Conservation (phyloP, 2,113 vertebrate species). For the Melanotaenia duboulayi region DNA sequence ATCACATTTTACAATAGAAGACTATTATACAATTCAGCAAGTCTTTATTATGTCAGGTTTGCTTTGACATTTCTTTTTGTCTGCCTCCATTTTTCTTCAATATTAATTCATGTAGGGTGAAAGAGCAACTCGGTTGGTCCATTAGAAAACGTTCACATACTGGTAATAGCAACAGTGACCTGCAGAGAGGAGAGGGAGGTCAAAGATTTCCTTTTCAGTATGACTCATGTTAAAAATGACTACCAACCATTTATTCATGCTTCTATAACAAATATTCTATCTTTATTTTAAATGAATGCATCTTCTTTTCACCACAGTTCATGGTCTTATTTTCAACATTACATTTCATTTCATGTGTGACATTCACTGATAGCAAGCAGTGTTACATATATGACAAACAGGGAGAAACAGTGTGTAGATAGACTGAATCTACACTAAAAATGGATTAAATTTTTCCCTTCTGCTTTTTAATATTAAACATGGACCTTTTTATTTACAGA, state of each 20-base stretch:
- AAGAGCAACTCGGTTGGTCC: not conserved
- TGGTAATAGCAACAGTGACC: too few species aligned
- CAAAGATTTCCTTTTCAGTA: not conserved
- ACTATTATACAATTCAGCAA: not conserved
- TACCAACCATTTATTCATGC: not conserved
- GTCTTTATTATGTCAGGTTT: not conserved
- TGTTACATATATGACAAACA: not conserved
- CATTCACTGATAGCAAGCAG: not conserved
- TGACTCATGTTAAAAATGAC: not conserved
- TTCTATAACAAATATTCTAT: not conserved
- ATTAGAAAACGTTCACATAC: slow-evolving; percentile 7
- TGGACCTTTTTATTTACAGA: too few species aligned
- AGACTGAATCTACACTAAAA: not conserved
- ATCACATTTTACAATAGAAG: too few species aligned
- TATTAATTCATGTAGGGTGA: not conserved
- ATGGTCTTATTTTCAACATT: not conserved
- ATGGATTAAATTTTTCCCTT: not conserved
- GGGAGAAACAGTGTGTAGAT: not conserved
- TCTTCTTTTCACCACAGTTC: not conserved
- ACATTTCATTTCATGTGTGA: not conserved
- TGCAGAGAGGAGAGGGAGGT: not conserved
- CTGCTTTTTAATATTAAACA: not conserved
- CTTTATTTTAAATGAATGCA: not conserved
- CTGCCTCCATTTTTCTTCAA: not conserved
- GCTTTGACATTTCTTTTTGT: slow-evolving; percentile 7